Evolutionary conservation across 2,888 invertebrate genomes (phyloP).

Genomic region (Trichogramma evanescens): DNA sequence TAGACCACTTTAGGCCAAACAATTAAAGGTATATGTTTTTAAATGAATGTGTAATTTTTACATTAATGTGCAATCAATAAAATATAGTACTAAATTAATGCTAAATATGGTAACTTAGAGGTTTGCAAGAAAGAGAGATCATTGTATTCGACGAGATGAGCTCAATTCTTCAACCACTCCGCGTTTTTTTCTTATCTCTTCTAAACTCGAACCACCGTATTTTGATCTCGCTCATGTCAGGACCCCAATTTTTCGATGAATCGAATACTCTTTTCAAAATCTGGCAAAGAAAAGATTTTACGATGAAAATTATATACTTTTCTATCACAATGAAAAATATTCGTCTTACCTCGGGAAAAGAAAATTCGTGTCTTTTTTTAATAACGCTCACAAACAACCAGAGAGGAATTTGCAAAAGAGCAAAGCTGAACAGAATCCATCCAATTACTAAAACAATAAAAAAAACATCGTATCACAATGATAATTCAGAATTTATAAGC

Average conservation of each 20-base stretch:
- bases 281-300: conserved; percentile 26
- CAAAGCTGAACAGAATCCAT: conserved; percentile 50
- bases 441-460: conserved; percentile 45
- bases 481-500: background rate
- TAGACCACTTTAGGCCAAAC: no score
- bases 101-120: no score
- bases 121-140: no score
- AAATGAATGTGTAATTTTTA: no score
- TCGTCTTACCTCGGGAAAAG: conserved; percentile 27
- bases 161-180: background rate
- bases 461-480: background rate
- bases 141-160: no score
- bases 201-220: conserved; percentile 45
- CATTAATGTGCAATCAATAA: no score
- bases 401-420: conserved; percentile 50
- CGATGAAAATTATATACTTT: background rate
- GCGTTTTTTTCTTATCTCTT: conserved; percentile 27
- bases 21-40: no score
- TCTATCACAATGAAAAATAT: background rate
- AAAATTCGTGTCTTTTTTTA: conserved; percentile 29
- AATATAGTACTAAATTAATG: no score
- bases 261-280: conserved; percentile 36
- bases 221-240: conserved; percentile 34
- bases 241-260: conserved; percentile 45
- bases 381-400: conserved; percentile 40